Conservation (phyloP, 2,797 vertebrate genomes). For the Diplodus sargus region DNA sequence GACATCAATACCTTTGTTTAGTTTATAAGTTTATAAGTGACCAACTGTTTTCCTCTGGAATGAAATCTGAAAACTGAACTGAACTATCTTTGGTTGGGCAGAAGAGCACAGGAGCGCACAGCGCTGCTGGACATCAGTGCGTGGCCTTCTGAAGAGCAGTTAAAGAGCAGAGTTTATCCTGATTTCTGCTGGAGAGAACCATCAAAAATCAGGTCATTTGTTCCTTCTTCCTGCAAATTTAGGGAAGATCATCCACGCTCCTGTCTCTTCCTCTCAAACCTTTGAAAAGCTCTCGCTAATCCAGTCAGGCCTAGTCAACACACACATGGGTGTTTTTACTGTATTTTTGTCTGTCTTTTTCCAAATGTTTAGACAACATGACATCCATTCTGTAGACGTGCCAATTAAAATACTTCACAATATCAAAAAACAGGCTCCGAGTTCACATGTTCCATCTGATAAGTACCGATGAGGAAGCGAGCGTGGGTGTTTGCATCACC, state of each 20-base stretch:
- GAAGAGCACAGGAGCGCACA: neutral
- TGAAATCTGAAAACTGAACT: constrained; percentile 21
- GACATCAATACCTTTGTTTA: constrained; percentile 12
- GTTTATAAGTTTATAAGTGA: constrained; percentile 17
- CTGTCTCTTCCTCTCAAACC: constrained; percentile 9
- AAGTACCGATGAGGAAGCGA: too few species aligned
- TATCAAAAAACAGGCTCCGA: too few species aligned
- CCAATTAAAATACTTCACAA: too few species aligned
- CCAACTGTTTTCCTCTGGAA: constrained; percentile 3
- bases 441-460: too few species aligned
- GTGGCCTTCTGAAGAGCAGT: constrained; percentile 16
- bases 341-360: too few species aligned
- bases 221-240: constrained; percentile 9
- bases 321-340: too few species aligned
- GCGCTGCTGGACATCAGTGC: constrained; percentile 10
- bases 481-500: too few species aligned
- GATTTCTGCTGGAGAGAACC: constrained; percentile 13
- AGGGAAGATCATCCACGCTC: constrained; percentile 23
- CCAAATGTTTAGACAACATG: too few species aligned
- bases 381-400: too few species aligned
- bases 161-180: constrained; percentile 35
- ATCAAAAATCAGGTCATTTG: constrained; percentile 1
- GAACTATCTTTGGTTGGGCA: neutral
- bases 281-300: neutral
- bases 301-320: neutral